Conservation (phyloP, 2,888 invertebrate genomes). For the Drosophila austrosaltans region DNA sequence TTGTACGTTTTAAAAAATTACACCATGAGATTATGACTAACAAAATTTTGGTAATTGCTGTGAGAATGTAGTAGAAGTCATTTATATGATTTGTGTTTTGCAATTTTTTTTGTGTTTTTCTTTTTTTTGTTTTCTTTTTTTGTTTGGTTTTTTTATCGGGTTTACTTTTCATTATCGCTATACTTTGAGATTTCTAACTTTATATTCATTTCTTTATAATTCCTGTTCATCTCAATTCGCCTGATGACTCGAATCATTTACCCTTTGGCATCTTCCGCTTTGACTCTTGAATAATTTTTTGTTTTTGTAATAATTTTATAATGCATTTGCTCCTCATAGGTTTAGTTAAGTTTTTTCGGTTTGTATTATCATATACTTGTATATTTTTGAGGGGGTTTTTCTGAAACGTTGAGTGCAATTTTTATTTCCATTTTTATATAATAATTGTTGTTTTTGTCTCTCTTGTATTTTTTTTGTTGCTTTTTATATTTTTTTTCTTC, state of each 20-base stretch:
- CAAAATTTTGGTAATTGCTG: constrained; percentile 58
- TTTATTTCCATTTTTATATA: constrained; percentile 63
- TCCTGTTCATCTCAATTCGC: constrained; percentile 41
- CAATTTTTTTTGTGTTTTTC: constrained; percentile 30
- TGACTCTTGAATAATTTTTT: constrained; percentile 53
- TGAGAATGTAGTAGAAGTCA: constrained; percentile 79
- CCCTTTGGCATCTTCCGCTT: constrained; percentile 45
- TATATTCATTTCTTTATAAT: constrained; percentile 39
- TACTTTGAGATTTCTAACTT: constrained; percentile 36
- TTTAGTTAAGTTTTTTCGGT: constrained; percentile 39
- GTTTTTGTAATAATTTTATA: constrained; percentile 61
- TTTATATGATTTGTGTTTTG: constrained; percentile 46
- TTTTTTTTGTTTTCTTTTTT: constrained; percentile 39
- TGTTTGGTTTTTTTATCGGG: constrained; percentile 30
- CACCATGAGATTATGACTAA: constrained; percentile 78
- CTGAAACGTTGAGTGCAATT: constrained; percentile 76
- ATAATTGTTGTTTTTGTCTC: constrained; percentile 35
- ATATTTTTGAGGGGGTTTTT: constrained; percentile 27
- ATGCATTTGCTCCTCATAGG: constrained; percentile 57
- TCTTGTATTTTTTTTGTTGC: constrained; percentile 24
- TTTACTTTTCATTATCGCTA: constrained; percentile 33
- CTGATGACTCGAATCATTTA: constrained; percentile 25
- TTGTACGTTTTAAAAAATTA: constrained; percentile 60
- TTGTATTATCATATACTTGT: constrained; percentile 4
- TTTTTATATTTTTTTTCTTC: constrained; percentile 34